phyloP scores from a whole-genome alignment of 2,888 invertebrate genomes.

The Cabera pusaria region DNA sequence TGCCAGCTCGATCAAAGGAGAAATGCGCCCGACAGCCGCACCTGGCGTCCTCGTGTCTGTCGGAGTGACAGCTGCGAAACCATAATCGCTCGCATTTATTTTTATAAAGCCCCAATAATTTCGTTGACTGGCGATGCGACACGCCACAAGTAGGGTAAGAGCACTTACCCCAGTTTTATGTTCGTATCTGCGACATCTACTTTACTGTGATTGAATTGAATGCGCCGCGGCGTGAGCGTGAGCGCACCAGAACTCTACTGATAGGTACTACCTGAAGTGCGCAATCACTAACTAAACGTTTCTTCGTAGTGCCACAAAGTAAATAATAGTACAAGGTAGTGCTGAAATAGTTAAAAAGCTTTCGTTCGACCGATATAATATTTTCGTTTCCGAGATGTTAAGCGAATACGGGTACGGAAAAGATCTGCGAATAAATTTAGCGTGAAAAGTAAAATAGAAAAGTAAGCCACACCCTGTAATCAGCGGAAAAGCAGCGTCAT shows the following conservation, averaged over 20 bases:
- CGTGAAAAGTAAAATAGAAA: conserved; percentile 1
- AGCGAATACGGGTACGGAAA: too few relatives aligned
- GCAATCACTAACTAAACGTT: too few relatives aligned
- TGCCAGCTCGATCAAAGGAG: conserved; percentile 22
- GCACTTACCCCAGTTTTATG: conserved; percentile 14
- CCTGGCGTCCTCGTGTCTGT: conserved; percentile 44
- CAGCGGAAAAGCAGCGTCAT: conserved; percentile 6
- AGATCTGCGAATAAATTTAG: too few relatives aligned
- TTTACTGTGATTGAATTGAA: conserved; percentile 4
- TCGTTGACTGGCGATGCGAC: conserved; percentile 15
- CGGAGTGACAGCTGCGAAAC: conserved; percentile 56
- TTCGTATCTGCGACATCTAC: conserved; percentile 13
- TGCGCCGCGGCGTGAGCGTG: background rate
- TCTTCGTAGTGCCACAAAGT: background rate
- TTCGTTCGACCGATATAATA: too few relatives aligned
- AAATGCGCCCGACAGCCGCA: conserved; percentile 34
- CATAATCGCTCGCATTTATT: conserved; percentile 34
- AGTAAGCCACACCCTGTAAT: conserved; percentile 7
- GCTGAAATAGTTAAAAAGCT: too few relatives aligned
- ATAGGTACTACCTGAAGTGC: too few relatives aligned
- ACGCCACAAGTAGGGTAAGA: conserved; percentile 13
- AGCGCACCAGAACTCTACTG: too few relatives aligned
- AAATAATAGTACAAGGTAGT: background rate
- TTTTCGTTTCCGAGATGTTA: too few relatives aligned
- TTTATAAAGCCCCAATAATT: conserved; percentile 26